A percentile compares a stretch with the other conserved stretches of the same genome.
Evolutionary conservation across 2,888 invertebrate genomes (phyloP).

Genomic region (Papilio protenor): DNA sequence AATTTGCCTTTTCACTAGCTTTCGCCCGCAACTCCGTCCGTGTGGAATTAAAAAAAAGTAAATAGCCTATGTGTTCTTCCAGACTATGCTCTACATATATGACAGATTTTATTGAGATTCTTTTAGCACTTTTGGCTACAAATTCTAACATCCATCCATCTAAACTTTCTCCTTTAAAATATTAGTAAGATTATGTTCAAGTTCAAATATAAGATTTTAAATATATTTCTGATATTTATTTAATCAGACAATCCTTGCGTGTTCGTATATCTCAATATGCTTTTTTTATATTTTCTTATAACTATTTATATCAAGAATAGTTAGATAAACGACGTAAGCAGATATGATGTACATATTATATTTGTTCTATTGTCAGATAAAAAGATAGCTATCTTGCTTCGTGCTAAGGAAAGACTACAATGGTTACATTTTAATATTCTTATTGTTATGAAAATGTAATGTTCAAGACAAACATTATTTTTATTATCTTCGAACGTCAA

Average conservation of each 20-base stretch:
- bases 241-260: not conserved
- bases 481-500: not conserved
- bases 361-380: conserved; percentile 1
- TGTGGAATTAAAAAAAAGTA: no score
- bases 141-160: no score
- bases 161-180: no score
- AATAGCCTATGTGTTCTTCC: no score
- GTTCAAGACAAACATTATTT: not conserved
- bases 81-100: no score
- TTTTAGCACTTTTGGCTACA: no score
- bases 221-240: not conserved
- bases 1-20: no score
- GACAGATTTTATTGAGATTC: no score
- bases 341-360: not conserved
- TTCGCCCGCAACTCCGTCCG: no score
- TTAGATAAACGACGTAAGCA: not conserved
- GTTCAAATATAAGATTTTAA: no score
- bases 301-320: not conserved
- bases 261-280: not conserved
- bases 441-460: not conserved
- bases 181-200: no score
- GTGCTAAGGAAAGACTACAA: not conserved
- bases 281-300: not conserved
- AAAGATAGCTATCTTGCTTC: not conserved
- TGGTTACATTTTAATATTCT: not conserved